A percentile compares a stretch with the other conserved stretches of the same genome.
phyloP scores from a whole-genome alignment of 2,888 invertebrate genomes.

The Nineta flava region DNA sequence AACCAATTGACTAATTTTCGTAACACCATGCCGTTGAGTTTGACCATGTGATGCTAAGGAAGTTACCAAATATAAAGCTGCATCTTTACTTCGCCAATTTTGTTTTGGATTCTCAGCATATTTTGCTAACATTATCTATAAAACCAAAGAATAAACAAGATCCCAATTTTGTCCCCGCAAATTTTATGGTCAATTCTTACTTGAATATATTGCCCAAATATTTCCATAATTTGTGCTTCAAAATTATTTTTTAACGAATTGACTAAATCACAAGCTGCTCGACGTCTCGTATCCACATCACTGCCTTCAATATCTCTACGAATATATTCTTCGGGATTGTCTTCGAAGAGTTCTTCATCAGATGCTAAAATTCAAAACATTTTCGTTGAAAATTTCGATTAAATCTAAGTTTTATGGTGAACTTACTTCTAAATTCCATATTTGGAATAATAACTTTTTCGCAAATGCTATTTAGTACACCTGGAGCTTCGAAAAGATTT shows the following conservation, averaged over 20 bases:
- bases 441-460: slow-evolving; percentile 98
- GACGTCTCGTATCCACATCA: slow-evolving; percentile 88
- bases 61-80: slow-evolving; percentile 90
- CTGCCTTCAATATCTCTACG: slow-evolving; percentile 95
- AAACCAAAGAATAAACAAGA: slow-evolving; percentile 5
- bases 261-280: slow-evolving; percentile 95
- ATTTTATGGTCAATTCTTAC: slow-evolving; percentile 26
- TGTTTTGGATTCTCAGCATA: slow-evolving; percentile 56
- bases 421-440: slow-evolving; percentile 80
- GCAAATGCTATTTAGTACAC: slow-evolving; percentile 78
- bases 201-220: slow-evolving; percentile 76
- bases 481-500: slow-evolving; percentile 73
- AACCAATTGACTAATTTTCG: slow-evolving; percentile 78
- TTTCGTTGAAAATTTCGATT: slow-evolving; percentile 2
- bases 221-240: slow-evolving; percentile 72
- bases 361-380: slow-evolving; percentile 37
- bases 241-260: slow-evolving; percentile 78
- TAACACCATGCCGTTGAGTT: slow-evolving; percentile 82
- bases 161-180: not conserved
- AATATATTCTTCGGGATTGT: slow-evolving; percentile 92
- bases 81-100: slow-evolving; percentile 91
- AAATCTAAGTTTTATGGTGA: slow-evolving; percentile 1
- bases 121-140: slow-evolving; percentile 56
- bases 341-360: slow-evolving; percentile 93
- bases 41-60: slow-evolving; percentile 82